Base-by-base conservation (phyloP, 2,888 invertebrate genomes). In the Amphipoea oculea region DNA sequence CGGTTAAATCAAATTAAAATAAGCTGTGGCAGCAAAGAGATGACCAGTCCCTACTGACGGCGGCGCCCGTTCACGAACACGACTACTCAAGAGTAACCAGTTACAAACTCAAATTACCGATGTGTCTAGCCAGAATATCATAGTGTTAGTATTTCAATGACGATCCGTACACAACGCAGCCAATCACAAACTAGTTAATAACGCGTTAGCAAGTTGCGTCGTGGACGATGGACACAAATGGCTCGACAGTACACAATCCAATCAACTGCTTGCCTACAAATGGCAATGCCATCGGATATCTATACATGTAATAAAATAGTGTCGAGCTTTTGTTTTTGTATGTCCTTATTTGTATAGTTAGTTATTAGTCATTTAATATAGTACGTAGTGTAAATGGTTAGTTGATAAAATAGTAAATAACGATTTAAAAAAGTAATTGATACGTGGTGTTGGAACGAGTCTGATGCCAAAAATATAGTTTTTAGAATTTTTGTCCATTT, bases 261-360 rank as follows among this genome's bases (percentile, higher is more conserved):
- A 84, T 84, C 40, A 72, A 80, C 76, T 80, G 45, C 20, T 29
- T 66, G 20, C 23, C 42, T 66, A 66, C 63, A 54, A 76, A 60
- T 62, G 9, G 36, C n/a, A 48, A 45, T 57, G 11, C 9, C 3
- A n/a, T 6, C 11, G n/a, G 36, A 36, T 14, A 17, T 12, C 54
- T 20, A 20, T 54, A 54, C 20, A 17, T 20, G 0, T 54, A 20
- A 54, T 20, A 7, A 54, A 54, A 54, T 20, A 17, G 20, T 20
- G 51, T 51, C 48, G 14, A 48, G 4, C 4, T 14, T 17, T 51
- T 17, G 51, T 51, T 51, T 51, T 17, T 51, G 17, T 51, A 51
- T 51, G 5, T 51, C 17, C 5, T 5, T 51, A 51, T 17, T 51
- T 51, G 5, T 17, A 17, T 5, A 51, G 20, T 51, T 51, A 51